A percentile compares a stretch with the other conserved stretches of the same genome.
These are phyloP conservation scores for Nephrotoma guestfalica DNA, from an alignment of 2,888 invertebrate species.

Conservation along the genomic window DNA sequence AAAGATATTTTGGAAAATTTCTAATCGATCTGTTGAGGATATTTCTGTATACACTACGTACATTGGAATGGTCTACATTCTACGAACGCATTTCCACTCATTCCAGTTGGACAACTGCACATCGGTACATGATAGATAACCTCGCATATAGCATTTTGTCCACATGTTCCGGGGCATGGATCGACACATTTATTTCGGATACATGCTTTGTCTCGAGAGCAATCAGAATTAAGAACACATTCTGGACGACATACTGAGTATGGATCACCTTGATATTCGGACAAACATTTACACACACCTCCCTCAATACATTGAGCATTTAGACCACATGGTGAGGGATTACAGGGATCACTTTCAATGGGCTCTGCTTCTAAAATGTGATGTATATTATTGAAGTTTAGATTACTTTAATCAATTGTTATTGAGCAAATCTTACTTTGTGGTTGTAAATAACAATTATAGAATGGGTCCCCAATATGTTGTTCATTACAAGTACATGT, in stretches of 20 bases:
- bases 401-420: background rate
- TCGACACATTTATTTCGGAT: slow-evolving; percentile 56
- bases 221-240: slow-evolving; percentile 61
- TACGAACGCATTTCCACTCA: slow-evolving; percentile 65
- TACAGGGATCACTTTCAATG: slow-evolving; percentile 40
- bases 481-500: slow-evolving; percentile 46
- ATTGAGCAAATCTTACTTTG: slow-evolving; percentile 13
- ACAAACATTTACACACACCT: slow-evolving; percentile 52
- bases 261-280: slow-evolving; percentile 62
- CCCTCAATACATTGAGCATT: slow-evolving; percentile 44
- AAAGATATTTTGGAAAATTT: background rate
- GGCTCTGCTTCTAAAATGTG: slow-evolving; percentile 31
- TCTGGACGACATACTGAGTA: slow-evolving; percentile 61
- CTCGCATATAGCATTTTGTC: slow-evolving; percentile 60
- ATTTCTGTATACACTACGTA: slow-evolving; percentile 26
- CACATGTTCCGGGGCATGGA: slow-evolving; percentile 60
- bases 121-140: slow-evolving; percentile 66
- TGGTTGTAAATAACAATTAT: slow-evolving; percentile 29
- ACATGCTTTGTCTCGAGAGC: slow-evolving; percentile 52
- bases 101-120: slow-evolving; percentile 60
- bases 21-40: background rate
- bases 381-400: background rate
- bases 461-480: slow-evolving; percentile 40
- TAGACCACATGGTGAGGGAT: slow-evolving; percentile 54
- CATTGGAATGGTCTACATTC: slow-evolving; percentile 46